Conservation (phyloP, 2,888 invertebrate genomes). For the Colostygia pectinataria region DNA sequence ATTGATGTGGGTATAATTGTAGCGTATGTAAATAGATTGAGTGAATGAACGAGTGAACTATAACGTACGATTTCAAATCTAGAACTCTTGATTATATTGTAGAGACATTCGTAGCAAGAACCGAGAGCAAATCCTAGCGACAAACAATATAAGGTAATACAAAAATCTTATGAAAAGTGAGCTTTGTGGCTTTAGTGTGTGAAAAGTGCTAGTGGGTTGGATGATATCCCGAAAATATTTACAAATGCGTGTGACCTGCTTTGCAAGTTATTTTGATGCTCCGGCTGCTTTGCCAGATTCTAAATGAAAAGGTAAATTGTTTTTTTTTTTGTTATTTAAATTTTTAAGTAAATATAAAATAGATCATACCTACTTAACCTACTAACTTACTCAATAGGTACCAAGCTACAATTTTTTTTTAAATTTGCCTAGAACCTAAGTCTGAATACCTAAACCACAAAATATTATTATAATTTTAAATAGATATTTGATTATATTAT, state of each 20-base stretch:
- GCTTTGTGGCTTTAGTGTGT: background rate
- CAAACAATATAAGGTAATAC: background rate
- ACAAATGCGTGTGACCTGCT: conserved; percentile 5
- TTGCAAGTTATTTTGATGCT: conserved; percentile 18
- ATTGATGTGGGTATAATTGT: conserved; percentile 49
- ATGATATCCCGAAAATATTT: conserved; percentile 12
- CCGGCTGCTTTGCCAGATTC: conserved; percentile 29
- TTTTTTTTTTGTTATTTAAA: background rate
- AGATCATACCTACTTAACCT: no score
- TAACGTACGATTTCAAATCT: conserved; percentile 10
- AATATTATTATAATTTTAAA: no score
- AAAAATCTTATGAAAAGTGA: background rate
- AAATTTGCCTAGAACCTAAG: no score
- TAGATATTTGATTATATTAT: no score
- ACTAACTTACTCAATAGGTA: no score
- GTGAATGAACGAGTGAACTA: conserved; percentile 28
- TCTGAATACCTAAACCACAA: no score
- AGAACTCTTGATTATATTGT: conserved; percentile 22
- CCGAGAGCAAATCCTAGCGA: no score
- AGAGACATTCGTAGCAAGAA: conserved; percentile 12
- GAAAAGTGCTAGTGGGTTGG: conserved; percentile 6
- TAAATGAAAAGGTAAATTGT: conserved; percentile 28
- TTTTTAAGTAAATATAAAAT: no score
- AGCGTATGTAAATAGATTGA: conserved; percentile 57
- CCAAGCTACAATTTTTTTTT: no score